phyloP scores from a whole-genome alignment of 2,888 invertebrate genomes.

The Escarpia spicata region DNA sequence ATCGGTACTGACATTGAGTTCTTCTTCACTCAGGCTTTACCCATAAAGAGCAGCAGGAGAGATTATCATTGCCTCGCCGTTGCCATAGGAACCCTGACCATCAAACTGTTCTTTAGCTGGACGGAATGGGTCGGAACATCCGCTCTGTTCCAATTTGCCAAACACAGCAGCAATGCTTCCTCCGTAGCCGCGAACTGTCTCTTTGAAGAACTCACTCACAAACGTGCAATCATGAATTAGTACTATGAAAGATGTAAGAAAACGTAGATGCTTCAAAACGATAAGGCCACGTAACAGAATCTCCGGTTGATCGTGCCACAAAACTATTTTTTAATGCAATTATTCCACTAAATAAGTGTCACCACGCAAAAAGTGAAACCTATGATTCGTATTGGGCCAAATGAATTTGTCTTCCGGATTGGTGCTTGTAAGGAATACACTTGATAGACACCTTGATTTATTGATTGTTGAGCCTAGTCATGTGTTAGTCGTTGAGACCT shows the following conservation, averaged over 20 bases:
- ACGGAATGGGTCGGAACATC: slow-evolving; percentile 70
- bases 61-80: slow-evolving; percentile 81
- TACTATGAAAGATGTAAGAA: not conserved
- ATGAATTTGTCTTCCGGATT: no score
- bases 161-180: slow-evolving; percentile 67
- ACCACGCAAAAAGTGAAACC: not conserved
- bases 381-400: no score
- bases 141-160: slow-evolving; percentile 52
- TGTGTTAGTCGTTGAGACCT: no score
- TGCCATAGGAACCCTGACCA: slow-evolving; percentile 79
- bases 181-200: slow-evolving; percentile 77
- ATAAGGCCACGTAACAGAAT: not conserved
- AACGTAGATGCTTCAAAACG: no score
- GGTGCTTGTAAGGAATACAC: no score
- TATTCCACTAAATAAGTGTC: not conserved
- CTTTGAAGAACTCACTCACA: slow-evolving; percentile 72
- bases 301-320: not conserved
- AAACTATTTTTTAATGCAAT: not conserved
- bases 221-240: slow-evolving; percentile 66
- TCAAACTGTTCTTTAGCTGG: slow-evolving; percentile 76
- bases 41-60: slow-evolving; percentile 74
- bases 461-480: no score
- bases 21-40: slow-evolving; percentile 41
- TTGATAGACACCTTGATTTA: no score
- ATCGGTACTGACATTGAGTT: slow-evolving; percentile 26